Evolutionary conservation across 2,113 vertebrate genomes (phyloP).

Genomic region (Athene cunicularia): DNA sequence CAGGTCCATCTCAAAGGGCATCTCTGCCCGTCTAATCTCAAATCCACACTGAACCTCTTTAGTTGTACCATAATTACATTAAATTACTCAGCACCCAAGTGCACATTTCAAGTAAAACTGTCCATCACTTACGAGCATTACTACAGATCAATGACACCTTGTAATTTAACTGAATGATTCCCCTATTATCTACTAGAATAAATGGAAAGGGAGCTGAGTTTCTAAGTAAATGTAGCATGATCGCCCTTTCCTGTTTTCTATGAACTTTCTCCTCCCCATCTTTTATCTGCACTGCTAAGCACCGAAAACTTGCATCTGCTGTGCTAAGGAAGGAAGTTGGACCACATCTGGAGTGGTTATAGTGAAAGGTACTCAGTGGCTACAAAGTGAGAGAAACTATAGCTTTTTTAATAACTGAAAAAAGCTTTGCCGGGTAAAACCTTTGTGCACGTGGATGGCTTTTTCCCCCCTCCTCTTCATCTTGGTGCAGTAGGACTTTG

Average conservation of each 20-base stretch:
- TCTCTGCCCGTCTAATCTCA: background rate
- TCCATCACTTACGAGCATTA: background rate
- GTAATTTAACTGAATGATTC: conserved; percentile 6
- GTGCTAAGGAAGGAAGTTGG: conserved; percentile 55
- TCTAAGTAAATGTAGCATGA: conserved; percentile 35
- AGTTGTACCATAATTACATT: background rate
- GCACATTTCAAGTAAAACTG: background rate
- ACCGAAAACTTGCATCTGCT: conserved; percentile 8
- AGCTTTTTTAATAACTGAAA: background rate
- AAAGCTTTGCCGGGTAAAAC: background rate
- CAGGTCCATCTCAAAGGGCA: accelerated
- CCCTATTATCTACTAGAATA: conserved; percentile 5
- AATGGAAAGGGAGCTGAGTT: background rate
- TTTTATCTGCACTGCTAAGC: conserved; percentile 26
- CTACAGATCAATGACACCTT: background rate
- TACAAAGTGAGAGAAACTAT: background rate
- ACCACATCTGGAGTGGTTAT: conserved; percentile 32
- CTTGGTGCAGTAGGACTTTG: background rate
- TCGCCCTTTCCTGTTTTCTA: conserved; percentile 59
- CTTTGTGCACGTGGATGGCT: background rate
- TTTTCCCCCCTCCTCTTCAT: background rate
- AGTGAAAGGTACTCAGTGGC: conserved; percentile 43
- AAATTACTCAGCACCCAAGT: background rate
- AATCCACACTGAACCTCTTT: background rate
- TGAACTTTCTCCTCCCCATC: conserved; percentile 51